Conservation (phyloP, 2,113 vertebrate genomes). For the Sakesphorus luctuosus region DNA sequence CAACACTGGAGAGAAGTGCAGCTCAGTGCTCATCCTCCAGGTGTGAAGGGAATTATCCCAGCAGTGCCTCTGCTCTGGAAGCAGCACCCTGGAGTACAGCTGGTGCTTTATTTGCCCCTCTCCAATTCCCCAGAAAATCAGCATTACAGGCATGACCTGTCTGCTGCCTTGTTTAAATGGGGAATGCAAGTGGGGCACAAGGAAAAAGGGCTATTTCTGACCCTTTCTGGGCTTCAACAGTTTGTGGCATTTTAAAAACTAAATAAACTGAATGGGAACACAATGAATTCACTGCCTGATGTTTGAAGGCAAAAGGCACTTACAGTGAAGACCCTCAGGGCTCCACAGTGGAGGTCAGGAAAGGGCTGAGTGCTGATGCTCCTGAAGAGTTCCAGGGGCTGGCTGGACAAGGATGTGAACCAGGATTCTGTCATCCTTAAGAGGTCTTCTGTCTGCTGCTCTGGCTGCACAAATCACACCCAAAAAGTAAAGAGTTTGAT, state of each 20-base stretch:
- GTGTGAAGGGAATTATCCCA: background rate
- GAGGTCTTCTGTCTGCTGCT: conserved; percentile 94
- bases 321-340: conserved; percentile 89
- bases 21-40: background rate
- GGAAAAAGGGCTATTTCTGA: background rate
- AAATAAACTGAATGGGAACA: background rate
- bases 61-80: background rate
- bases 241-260: background rate
- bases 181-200: background rate
- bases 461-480: conserved; percentile 64
- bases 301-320: conserved; percentile 7
- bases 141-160: background rate
- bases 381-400: conserved; percentile 88
- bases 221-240: background rate
- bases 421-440: conserved; percentile 90
- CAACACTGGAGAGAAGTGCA: background rate
- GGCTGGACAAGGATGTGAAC: conserved; percentile 84
- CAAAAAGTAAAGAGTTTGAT: background rate
- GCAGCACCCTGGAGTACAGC: background rate
- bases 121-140: background rate
- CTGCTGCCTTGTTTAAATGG: background rate
- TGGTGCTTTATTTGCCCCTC: accelerated
- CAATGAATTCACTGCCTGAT: background rate
- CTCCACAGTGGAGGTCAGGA: conserved; percentile 90
- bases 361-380: conserved; percentile 93